Evolutionary conservation across 2,113 vertebrate species (phyloP).

Genomic region (Hippoglossus stenolepis): DNA sequence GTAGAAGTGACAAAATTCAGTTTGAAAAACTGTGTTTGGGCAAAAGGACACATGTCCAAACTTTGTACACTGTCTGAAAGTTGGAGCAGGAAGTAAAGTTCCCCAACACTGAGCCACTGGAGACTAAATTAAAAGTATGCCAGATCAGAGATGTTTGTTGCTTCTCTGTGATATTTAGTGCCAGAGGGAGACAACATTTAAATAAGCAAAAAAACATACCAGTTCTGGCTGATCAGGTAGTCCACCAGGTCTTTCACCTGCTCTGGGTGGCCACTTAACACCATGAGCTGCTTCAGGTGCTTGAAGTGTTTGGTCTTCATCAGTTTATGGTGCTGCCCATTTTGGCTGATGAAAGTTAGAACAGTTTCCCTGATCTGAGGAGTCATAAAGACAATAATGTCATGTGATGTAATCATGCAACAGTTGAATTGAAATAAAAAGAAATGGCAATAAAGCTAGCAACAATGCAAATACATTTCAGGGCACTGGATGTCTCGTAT

Average conservation of each 20-base stretch:
- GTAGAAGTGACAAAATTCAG: too few relatives aligned
- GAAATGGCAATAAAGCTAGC: not conserved
- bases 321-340: constrained; percentile 84
- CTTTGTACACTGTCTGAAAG: too few relatives aligned
- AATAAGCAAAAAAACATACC: constrained; percentile 74
- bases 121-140: too few relatives aligned
- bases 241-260: constrained; percentile 84
- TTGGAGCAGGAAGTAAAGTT: too few relatives aligned
- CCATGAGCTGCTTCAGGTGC: constrained; percentile 82
- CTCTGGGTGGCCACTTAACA: constrained; percentile 67
- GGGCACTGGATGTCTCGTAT: not conserved
- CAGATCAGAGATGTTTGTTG: not conserved
- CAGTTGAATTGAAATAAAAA: not conserved
- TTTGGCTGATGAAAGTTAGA: constrained; percentile 82
- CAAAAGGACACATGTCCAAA: too few relatives aligned
- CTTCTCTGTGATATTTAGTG: not conserved
- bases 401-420: not conserved
- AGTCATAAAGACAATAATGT: not conserved
- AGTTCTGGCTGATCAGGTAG: constrained; percentile 83
- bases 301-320: constrained; percentile 86
- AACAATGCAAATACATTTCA: not conserved
- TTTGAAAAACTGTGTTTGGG: too few relatives aligned
- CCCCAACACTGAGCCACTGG: too few relatives aligned
- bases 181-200: not conserved
- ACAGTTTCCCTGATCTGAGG: constrained; percentile 86